Conservation (phyloP, 37 sponge, comb jelly and placozoan species). For the Theonella swinhoei region DNA sequence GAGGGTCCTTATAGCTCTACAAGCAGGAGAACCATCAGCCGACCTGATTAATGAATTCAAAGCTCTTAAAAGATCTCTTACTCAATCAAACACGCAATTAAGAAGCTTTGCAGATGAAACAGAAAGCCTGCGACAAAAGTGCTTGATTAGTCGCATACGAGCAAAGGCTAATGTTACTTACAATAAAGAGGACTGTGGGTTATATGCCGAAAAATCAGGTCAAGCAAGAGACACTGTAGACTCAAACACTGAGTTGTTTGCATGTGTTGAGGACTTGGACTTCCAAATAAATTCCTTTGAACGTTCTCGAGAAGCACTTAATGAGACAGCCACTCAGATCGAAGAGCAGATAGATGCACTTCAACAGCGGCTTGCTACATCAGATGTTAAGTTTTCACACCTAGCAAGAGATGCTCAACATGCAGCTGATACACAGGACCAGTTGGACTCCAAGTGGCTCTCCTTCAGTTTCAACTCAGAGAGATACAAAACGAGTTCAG, state of each 20-base stretch:
- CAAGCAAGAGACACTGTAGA: not conserved
- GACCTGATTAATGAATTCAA: not conserved
- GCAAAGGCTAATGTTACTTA: not conserved
- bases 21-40: not conserved
- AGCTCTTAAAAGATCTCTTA: not conserved
- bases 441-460: constrained; percentile 36
- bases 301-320: not conserved
- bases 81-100: not conserved
- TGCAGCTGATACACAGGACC: constrained; percentile 15
- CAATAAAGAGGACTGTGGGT: not conserved
- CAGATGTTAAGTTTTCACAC: not conserved
- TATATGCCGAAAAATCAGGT: not conserved
- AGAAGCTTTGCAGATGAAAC: not conserved
- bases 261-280: not conserved
- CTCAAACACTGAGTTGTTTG: constrained; percentile 4
- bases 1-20: not conserved
- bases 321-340: not conserved
- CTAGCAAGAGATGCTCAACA: constrained; percentile 14
- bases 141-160: constrained; percentile 2
- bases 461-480: constrained; percentile 35
- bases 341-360: not conserved
- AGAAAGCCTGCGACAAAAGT: constrained; percentile 5
- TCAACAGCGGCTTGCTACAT: not conserved
- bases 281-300: constrained; percentile 3
- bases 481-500: not conserved